Evolutionary conservation across 2,888 invertebrate species (phyloP).

Genomic region (Campoplex capitator): DNA sequence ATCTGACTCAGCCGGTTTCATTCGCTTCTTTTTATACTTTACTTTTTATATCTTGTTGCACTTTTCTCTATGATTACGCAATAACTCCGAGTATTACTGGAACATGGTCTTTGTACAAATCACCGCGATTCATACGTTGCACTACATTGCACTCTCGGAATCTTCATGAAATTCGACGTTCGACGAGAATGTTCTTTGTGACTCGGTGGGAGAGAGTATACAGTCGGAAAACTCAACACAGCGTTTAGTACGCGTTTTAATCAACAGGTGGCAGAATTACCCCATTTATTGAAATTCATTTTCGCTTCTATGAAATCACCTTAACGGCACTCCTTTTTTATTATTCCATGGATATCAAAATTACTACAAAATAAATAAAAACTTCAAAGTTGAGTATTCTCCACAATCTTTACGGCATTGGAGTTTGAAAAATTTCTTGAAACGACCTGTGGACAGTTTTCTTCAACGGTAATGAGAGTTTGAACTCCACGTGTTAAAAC

Average conservation of each 20-base stretch:
- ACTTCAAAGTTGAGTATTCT: no score
- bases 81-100: background rate
- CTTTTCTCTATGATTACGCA: slow-evolving; percentile 3
- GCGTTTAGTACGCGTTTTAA: background rate
- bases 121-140: background rate
- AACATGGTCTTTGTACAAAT: background rate
- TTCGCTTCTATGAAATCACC: no score
- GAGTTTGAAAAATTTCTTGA: background rate
- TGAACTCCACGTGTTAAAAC: no score
- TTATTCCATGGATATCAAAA: no score
- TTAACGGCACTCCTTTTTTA: no score
- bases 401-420: no score
- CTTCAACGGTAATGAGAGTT: no score
- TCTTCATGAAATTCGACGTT: background rate
- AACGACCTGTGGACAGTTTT: no score
- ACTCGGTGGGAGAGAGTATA: background rate
- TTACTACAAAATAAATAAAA: background rate
- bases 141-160: background rate
- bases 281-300: background rate
- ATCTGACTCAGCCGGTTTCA: slow-evolving; percentile 9
- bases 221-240: background rate
- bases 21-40: background rate
- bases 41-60: background rate
- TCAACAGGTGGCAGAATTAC: background rate
- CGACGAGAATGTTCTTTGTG: background rate